Evolutionary conservation across 1,140 invertebrate species (phyloP).

Genomic region (Portunus trituberculatus): DNA sequence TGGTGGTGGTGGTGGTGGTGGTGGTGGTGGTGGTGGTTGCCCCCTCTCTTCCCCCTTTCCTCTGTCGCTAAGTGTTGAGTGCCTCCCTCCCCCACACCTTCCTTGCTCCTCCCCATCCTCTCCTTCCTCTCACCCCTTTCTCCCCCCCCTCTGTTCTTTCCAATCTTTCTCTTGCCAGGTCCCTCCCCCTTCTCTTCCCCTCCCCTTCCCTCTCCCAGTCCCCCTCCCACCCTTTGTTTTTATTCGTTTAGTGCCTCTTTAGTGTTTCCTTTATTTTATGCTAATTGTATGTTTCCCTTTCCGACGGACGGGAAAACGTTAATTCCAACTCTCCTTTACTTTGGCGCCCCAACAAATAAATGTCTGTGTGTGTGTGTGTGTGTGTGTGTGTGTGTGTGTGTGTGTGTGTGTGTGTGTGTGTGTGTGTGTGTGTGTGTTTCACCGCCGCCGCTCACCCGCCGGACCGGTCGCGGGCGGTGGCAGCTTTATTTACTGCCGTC

Average conservation of each 20-base stretch:
- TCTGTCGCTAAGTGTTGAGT: too few relatives aligned
- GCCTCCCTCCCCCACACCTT: too few relatives aligned
- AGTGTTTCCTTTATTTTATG: background rate
- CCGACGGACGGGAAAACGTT: too few relatives aligned
- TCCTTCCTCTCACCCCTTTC: background rate
- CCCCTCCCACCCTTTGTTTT: background rate
- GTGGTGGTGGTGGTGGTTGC: too few relatives aligned
- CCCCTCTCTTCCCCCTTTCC: too few relatives aligned
- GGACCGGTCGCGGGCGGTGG: background rate
- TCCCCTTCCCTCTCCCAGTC: background rate
- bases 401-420: too few relatives aligned
- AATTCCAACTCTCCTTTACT: too few relatives aligned
- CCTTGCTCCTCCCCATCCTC: too few relatives aligned
- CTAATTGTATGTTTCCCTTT: background rate
- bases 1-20: slow-evolving; percentile 4
- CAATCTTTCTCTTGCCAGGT: background rate
- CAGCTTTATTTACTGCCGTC: slow-evolving; percentile 36
- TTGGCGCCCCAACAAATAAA: too few relatives aligned
- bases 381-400: too few relatives aligned
- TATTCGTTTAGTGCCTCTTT: background rate
- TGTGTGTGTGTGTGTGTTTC: background rate
- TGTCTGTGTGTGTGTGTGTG: too few relatives aligned
- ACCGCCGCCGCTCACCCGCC: background rate
- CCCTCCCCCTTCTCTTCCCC: background rate
- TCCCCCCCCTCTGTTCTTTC: background rate